These are phyloP conservation scores for Callipepla squamata DNA, from an alignment of 2,113 vertebrate species.

Conservation along the genomic window DNA sequence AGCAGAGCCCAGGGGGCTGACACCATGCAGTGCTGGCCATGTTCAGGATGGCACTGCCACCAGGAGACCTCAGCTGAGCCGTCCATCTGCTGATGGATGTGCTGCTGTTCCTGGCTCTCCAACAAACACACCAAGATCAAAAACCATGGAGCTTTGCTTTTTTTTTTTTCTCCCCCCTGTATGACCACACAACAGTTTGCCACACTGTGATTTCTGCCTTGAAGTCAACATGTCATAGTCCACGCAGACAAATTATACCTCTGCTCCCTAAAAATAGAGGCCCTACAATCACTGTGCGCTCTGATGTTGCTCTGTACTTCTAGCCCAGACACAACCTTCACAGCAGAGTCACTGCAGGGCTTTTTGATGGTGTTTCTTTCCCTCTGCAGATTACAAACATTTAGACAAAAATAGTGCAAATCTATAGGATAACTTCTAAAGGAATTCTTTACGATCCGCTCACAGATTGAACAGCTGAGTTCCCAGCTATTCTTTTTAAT, in stretches of 20 bases:
- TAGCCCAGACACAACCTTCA: neutral
- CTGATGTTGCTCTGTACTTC: neutral
- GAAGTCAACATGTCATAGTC: neutral
- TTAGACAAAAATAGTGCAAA: neutral
- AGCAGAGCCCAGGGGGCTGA: neutral
- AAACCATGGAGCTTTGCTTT: neutral
- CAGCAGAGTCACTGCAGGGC: accelerated
- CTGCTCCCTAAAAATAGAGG: neutral
- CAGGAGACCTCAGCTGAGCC: neutral
- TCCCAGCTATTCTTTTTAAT: neutral
- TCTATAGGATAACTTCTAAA: neutral
- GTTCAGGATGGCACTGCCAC: neutral
- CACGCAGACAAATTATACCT: constrained; percentile 7
- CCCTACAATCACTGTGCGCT: neutral
- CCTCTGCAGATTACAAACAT: neutral
- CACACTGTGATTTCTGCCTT: constrained; percentile 44
- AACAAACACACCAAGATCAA: neutral
- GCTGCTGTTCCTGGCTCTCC: neutral
- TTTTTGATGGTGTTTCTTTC: neutral
- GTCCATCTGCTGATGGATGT: neutral
- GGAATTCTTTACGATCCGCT: neutral
- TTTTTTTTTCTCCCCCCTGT: neutral
- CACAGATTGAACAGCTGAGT: accelerated
- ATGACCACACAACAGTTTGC: neutral
- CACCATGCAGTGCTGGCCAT: accelerated